Evolutionary conservation across 2,113 vertebrate species (phyloP), one percentile per base, ranked within the genome.

Genomic region (Neomonachus schauinslandi): DNA sequence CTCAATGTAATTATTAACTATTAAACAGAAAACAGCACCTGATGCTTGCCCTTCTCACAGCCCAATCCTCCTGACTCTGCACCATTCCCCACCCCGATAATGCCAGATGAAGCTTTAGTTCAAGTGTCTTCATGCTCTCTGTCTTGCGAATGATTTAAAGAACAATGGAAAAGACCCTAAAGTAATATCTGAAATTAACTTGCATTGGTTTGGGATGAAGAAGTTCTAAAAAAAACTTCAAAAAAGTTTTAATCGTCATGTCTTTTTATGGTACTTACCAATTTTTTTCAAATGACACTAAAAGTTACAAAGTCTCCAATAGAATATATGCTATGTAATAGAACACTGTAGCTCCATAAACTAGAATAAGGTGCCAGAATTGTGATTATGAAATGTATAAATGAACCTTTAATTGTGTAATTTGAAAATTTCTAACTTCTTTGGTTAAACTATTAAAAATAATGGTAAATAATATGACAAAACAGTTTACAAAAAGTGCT

Each of bases 1-100:
- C 79, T 97, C 63, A 55, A 12, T 92, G 86, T 88, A 79, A 96
- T 96, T 96, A 96, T 95, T 91, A 97, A 96, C 83, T 96, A 59
- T 90, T 95, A 94, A 88, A 89, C 21, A 92, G 61, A 33, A 95
- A 96, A 51, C 7, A 80, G 16, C 97, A 96, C 93, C 79, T 95
- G 94, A 92, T 95, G 86, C 67, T 83, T 81, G 1, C 33, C 53
- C 22, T 83, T 89, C 46, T 67, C 76, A 91, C 28, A 53, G 49
- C 72, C 51, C 65, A 53, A 49, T 71, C 5, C 36, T 81, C 92
- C 72, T 69, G 84, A n/a, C 57, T 84, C 36, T 22, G 33, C 36
- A 72, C 61, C 69, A 84, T 67, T 26, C 31, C 21, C 31, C 42
- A 15, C 2, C 7, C 65, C 12, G n/a, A 39, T 28, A 59, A 69